These are phyloP conservation scores for Pangasius mekongensis DNA, from an alignment of 2,797 vertebrate genomes.

Conservation along the genomic window DNA sequence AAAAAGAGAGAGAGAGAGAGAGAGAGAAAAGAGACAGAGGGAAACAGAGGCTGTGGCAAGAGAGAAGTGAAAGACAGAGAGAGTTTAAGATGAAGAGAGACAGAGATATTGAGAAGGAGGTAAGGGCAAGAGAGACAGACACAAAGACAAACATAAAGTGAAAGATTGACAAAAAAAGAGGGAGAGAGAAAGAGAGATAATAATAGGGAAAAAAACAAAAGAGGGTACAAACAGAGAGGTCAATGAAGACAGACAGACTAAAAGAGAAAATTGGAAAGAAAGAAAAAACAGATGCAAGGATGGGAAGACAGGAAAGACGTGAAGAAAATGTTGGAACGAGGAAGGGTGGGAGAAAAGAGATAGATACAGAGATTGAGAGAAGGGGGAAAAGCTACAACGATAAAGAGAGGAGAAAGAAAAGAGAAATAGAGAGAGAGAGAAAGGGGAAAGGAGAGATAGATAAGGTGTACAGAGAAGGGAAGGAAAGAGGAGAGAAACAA, in stretches of 20 bases:
- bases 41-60: too few species aligned
- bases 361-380: neutral
- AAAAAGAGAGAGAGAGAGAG: neutral
- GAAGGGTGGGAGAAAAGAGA: neutral
- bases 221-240: neutral
- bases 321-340: neutral
- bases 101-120: neutral
- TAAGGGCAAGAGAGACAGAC: conserved; percentile 3
- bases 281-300: neutral
- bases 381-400: neutral
- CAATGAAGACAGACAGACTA: neutral
- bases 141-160: neutral
- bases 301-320: neutral
- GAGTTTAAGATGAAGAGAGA: neutral
- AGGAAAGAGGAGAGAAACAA: too few species aligned
- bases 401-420: neutral
- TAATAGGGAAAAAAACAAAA: neutral
- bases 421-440: too few species aligned
- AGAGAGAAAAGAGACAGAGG: neutral
- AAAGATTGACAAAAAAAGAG: neutral
- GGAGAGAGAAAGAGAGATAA: neutral
- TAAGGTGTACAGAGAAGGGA: too few species aligned
- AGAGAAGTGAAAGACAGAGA: neutral
- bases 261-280: neutral
- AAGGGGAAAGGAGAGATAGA: neutral